These are phyloP conservation scores for Melinaea marsaeus DNA, from an alignment of 2,888 invertebrate genomes.

Conservation along the genomic window DNA sequence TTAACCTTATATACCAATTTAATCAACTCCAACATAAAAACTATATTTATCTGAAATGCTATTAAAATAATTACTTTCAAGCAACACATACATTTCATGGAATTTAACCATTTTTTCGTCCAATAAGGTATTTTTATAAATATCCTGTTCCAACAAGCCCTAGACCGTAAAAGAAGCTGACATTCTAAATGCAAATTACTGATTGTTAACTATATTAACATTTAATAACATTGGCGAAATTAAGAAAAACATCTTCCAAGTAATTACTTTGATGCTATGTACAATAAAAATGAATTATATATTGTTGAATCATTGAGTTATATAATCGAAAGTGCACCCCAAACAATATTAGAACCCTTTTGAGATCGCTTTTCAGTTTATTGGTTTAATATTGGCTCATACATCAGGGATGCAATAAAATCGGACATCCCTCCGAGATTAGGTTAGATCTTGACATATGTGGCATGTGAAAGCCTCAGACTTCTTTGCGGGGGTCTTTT, in stretches of 20 bases:
- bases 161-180: constrained; percentile 55
- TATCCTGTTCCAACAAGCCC: constrained; percentile 42
- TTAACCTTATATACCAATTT: too few species aligned
- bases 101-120: constrained; percentile 50
- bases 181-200: constrained; percentile 61
- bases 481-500: constrained; percentile 46
- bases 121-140: constrained; percentile 50
- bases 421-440: constrained; percentile 69
- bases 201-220: constrained; percentile 32
- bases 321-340: constrained; percentile 28
- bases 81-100: constrained; percentile 43
- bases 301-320: constrained; percentile 4
- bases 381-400: constrained; percentile 65
- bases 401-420: constrained; percentile 74
- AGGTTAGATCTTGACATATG: constrained; percentile 73
- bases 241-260: not conserved
- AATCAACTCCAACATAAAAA: too few species aligned
- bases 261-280: not conserved
- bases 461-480: constrained; percentile 67
- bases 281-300: not conserved
- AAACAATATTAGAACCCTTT: constrained; percentile 54
- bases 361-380: constrained; percentile 56
- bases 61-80: constrained; percentile 58
- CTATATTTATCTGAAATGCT: too few species aligned
- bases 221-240: not conserved